Evolutionary conservation across 2,888 invertebrate species (phyloP), one percentile per base, ranked within the genome.

Genomic region (Leucania comma): DNA sequence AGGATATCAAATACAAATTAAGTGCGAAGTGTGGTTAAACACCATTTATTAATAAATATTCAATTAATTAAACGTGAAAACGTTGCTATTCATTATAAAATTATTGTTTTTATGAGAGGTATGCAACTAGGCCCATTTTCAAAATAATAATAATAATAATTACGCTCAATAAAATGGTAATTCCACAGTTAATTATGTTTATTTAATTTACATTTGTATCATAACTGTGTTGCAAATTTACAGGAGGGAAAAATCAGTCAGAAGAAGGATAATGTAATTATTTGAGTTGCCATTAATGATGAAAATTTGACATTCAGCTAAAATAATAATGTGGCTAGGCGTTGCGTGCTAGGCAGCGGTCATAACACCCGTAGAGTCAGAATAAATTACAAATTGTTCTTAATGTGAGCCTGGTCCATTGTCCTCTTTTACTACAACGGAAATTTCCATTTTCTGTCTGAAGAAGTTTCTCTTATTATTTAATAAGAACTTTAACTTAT

Each of bases 301-400:
- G 1, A 38, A 60, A 29, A 48, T 54, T 32, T 46, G 0, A 35
- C 35, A 59, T 22, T 10, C 10, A 62, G 48, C 35, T 46, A 38
- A 65, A 72, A 64, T 57, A 17, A 42, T 65, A 32, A 42, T 24
- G 53, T 61, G n/a, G 51, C 48, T 51, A 48, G 24, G 26, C 48
- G 53, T 71, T 57, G 72, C 69, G 70, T 78, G 75, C 53, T 54
- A 53, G 17, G 48, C 56, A 63, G 57, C 50, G 29, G 38, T 60
- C 50, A 54, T 70, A 74, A 63, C 53, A 76, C 35, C 29, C 42
- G 38, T 51, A 54, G 59, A 59, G 29, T 64, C 51, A 38, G 65
- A 71, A 70, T 73, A 76, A 77, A 68, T 71, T 74, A 63, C 71
- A 68, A 82, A 75, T 63, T 72, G 60, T 65, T 64, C 24, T 64